Base-by-base conservation (phyloP, 1,140 invertebrate species). In the Cydia amplana region DNA sequence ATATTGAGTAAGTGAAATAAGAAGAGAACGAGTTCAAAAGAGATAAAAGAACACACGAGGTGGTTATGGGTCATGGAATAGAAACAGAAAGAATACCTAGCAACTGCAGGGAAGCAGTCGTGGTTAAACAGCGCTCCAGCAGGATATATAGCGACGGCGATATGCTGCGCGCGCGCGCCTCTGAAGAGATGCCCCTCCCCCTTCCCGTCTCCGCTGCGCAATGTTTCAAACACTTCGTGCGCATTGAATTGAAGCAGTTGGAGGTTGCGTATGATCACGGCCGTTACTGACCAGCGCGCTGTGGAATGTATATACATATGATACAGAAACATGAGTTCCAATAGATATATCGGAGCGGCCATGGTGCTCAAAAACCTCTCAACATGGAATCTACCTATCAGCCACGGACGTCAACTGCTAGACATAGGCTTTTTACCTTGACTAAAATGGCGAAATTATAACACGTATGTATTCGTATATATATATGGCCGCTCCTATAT, bases 241-340 rank as follows among this genome's bases (percentile, higher is more conserved):
- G 97, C 97, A 91, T 98, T 98, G 90, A 97, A 98, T 80, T 98
- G 97, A 2, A 98, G 87, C 67, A 97, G 94, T 92, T 97, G 96
- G 2, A 98, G 93, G 83, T 97, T 94, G 46, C 95, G 94, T 1
- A 97, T 88, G 18, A 98, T 87, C 18, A 97, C 88, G 16, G 95
- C 94, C 10, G 93, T 94, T 25, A 96, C 93, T 55, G 93, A 88
- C 25, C 93, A 86, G 83, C 96, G 94, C 3, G 93, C 93, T 85
- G 93, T 90, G 0, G 87, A 93, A 18, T 86, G n/a, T n/a, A n/a
- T 94, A 87, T 87, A 88, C 7, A 88, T 60, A 25, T 25, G 3
- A 25, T 25, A 25, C 25, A 25, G 25, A 3, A 25, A 25, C 25
- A 25, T 1, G 25, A 25, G 25, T 25, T 28, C 28, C 28, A 28